Evolutionary conservation across 1,140 invertebrate species (phyloP).

Genomic region (Atta texana): DNA sequence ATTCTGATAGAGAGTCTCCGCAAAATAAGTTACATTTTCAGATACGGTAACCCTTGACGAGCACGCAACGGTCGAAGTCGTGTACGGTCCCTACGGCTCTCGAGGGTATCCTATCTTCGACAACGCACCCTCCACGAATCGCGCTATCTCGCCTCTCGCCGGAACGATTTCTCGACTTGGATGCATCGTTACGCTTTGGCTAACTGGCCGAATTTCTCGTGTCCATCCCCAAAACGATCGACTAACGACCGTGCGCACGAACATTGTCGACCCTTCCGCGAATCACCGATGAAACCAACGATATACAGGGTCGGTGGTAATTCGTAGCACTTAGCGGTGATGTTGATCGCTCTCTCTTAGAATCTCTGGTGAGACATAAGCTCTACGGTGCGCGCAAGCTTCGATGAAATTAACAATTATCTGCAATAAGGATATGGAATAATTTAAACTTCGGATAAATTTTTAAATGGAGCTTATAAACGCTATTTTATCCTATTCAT

Average conservation of each 20-base stretch:
- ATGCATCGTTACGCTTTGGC: constrained; percentile 81
- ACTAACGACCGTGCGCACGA: constrained; percentile 79
- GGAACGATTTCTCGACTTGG: constrained; percentile 75
- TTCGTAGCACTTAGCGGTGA: constrained; percentile 69
- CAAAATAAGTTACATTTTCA: constrained; percentile 71
- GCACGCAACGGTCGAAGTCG: constrained; percentile 53
- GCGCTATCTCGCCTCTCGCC: constrained; percentile 73
- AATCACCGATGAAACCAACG: constrained; percentile 72
- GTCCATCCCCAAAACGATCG: constrained; percentile 79
- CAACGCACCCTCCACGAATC: constrained; percentile 68
- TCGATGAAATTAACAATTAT: constrained; percentile 41
- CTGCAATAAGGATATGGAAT: neutral
- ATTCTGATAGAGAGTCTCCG: constrained; percentile 6
- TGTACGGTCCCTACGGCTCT: constrained; percentile 72
- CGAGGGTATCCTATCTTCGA: constrained; percentile 77
- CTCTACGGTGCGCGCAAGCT: neutral
- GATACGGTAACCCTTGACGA: constrained; percentile 60
- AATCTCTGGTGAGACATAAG: constrained; percentile 53
- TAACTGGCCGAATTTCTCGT: constrained; percentile 79
- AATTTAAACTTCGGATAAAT: constrained; percentile 1
- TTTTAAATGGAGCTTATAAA: neutral
- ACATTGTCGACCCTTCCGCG: constrained; percentile 68
- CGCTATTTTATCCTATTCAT: constrained; percentile 14
- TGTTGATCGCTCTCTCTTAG: constrained; percentile 64
- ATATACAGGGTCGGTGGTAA: constrained; percentile 69